Base-by-base conservation (phyloP, 37 sponge, comb jelly and placozoan genomes). In the Theonella swinhoei region DNA sequence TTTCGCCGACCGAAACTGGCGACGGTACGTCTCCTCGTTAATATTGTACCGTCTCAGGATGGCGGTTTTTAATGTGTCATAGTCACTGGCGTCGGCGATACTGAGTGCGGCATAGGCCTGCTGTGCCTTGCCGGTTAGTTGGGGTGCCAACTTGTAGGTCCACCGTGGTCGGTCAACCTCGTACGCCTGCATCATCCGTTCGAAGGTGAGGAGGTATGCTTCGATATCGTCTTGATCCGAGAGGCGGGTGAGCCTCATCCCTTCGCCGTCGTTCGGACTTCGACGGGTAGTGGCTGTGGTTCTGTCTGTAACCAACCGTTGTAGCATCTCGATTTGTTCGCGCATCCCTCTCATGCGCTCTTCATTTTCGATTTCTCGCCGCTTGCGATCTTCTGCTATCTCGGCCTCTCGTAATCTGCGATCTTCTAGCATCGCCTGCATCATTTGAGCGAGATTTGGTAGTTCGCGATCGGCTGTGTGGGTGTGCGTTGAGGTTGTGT, bases 121-220 rank as follows among this genome's bases (percentile, higher is more conserved):
- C 70, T 62, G 72, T 23, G 82, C 82, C 61, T 60, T 70, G 59
- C 82, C 82, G n/a, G n/a, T n/a, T n/a, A n/a, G n/a, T n/a, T n/a
- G n/a, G n/a, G n/a, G n/a, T n/a, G n/a, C n/a, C n/a, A n/a, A n/a
- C n/a, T n/a, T n/a, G n/a, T n/a, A n/a, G n/a, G n/a, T n/a, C n/a
- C n/a, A n/a, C n/a, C n/a, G n/a, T n/a, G n/a, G 4, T 28, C 3
- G 19, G 61, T 59, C 11, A 11, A 59, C 60, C 60, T n/a, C 68
- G 68, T 26, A 66, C 28, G 68, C 68, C 9, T 9, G 25, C 68
- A 66, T 66, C 26, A 14, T 66, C 8, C 68, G 24, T n/a, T 66
- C 68, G 29, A 66, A 66, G 28, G 29, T 66, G 28, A n/a, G 11
- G 60, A 59, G 60, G 60, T 59, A 59, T 11, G 60, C 60, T 19